Conservation (phyloP, 2,113 vertebrate genomes). For the Dasypus novemcinctus region DNA sequence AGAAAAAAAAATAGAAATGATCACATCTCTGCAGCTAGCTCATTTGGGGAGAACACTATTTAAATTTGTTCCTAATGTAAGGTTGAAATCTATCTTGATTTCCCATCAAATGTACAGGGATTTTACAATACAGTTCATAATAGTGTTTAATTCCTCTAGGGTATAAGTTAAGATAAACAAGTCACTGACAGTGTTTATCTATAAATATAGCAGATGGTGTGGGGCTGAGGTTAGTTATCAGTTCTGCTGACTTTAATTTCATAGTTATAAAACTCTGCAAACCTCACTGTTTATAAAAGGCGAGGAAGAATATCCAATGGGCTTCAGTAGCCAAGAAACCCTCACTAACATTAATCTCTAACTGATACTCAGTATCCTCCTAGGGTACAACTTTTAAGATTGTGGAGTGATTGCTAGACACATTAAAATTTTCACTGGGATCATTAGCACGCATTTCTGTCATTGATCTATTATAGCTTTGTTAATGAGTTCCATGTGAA, state of each 20-base stretch:
- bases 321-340: slow-evolving; percentile 69
- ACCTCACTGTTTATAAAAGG: slow-evolving; percentile 70
- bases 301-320: neutral
- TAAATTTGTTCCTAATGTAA: slow-evolving; percentile 61
- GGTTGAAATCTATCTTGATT: slow-evolving; percentile 77
- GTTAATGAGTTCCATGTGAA: slow-evolving; percentile 65
- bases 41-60: slow-evolving; percentile 52
- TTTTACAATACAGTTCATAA: slow-evolving; percentile 60
- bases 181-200: slow-evolving; percentile 76
- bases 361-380: slow-evolving; percentile 68
- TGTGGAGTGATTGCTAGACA: slow-evolving; percentile 48
- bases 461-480: slow-evolving; percentile 58
- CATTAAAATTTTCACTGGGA: slow-evolving; percentile 59
- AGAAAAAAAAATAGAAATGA: slow-evolving; percentile 25
- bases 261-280: slow-evolving; percentile 68
- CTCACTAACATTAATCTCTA: slow-evolving; percentile 38
- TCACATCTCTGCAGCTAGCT: slow-evolving; percentile 22
- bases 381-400: slow-evolving; percentile 48
- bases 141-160: slow-evolving; percentile 38
- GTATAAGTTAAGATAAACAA: slow-evolving; percentile 74
- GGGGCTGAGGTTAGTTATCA: slow-evolving; percentile 74
- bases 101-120: slow-evolving; percentile 29
- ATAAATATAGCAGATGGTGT: slow-evolving; percentile 73
- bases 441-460: slow-evolving; percentile 60
- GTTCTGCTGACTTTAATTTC: slow-evolving; percentile 72